A percentile compares a stretch with the other conserved stretches of the same genome.
Evolutionary conservation across 2,888 invertebrate species (phyloP).

Genomic region (Nyleta sp.): DNA sequence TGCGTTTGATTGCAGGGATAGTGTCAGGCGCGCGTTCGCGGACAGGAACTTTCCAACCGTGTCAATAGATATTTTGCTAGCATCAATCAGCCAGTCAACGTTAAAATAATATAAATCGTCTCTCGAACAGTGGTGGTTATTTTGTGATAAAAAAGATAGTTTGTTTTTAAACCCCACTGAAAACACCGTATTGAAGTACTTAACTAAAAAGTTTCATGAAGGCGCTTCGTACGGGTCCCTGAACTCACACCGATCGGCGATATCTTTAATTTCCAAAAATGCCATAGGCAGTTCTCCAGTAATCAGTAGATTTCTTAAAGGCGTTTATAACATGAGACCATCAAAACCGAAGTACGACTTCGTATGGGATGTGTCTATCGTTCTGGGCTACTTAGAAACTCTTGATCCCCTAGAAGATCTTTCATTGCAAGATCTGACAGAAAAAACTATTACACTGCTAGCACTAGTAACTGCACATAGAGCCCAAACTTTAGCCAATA

Average conservation of each 20-base stretch:
- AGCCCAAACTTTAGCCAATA: constrained; percentile 54
- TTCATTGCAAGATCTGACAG: constrained; percentile 42
- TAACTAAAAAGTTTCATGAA: neutral
- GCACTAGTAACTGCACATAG: constrained; percentile 65
- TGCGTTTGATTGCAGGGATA: constrained; percentile 26
- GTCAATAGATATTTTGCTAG: constrained; percentile 51
- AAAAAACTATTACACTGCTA: constrained; percentile 49
- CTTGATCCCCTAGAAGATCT: constrained; percentile 29
- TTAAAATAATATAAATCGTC: constrained; percentile 65
- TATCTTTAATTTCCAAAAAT: constrained; percentile 31
- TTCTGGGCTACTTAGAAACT: constrained; percentile 54
- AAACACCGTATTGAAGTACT: neutral
- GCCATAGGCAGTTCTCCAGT: constrained; percentile 50
- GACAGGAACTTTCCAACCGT: constrained; percentile 11
- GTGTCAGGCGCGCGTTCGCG: constrained; percentile 21
- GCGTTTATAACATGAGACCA: constrained; percentile 61
- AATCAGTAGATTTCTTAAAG: constrained; percentile 66
- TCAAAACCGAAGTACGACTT: constrained; percentile 62
- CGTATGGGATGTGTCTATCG: constrained; percentile 66
- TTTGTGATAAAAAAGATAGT: constrained; percentile 41
- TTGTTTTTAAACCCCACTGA: neutral
- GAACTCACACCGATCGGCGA: constrained; percentile 41
- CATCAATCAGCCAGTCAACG: constrained; percentile 60
- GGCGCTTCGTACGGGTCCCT: constrained; percentile 12
- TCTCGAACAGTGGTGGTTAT: constrained; percentile 66